Percentiles rank a stretch among this genome's conserved stretches.
These are phyloP conservation scores for Chrysogorgia sp. DNA, from an alignment of 92 coral and sea anemone species.

Conservation along the genomic window DNA sequence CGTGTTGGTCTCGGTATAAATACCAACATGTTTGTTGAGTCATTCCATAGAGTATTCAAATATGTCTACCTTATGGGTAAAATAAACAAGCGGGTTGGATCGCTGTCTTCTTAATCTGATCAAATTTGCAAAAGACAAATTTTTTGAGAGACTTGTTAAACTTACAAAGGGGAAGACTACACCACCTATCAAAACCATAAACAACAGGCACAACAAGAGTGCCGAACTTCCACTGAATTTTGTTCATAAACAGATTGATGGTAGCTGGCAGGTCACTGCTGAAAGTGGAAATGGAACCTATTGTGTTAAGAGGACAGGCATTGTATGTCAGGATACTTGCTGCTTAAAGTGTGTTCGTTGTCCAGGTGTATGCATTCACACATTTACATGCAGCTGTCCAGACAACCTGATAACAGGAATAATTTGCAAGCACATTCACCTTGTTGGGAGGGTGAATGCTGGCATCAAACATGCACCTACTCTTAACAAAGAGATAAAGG, in stretches of 20 bases:
- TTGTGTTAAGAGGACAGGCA: neutral
- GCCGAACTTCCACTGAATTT: conserved; percentile 1
- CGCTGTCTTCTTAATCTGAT: conserved; percentile 32
- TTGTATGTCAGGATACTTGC: conserved; percentile 1
- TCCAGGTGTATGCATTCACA: conserved; percentile 6
- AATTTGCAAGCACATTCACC: conserved; percentile 20
- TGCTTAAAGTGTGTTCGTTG: neutral
- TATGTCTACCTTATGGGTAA: conserved; percentile 1
- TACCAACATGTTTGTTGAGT: conserved; percentile 34
- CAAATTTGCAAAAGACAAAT: conserved; percentile 39
- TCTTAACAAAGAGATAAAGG: too few species aligned
- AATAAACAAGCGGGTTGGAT: conserved; percentile 44
- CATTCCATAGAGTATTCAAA: conserved; percentile 35
- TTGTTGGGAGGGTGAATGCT: conserved; percentile 19
- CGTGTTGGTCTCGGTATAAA: conserved; percentile 39
- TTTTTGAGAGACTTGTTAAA: conserved; percentile 45
- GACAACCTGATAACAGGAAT: conserved; percentile 2
- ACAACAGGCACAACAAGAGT: conserved; percentile 27
- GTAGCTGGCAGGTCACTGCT: neutral
- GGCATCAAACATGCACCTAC: conserved; percentile 2
- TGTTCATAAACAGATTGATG: neutral
- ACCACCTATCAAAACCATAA: neutral
- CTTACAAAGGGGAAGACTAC: conserved; percentile 35
- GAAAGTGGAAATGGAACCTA: neutral
- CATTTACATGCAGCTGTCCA: conserved; percentile 13